Base-by-base conservation (phyloP, 1,140 invertebrate genomes). In the Drosophila parabipectinata region DNA sequence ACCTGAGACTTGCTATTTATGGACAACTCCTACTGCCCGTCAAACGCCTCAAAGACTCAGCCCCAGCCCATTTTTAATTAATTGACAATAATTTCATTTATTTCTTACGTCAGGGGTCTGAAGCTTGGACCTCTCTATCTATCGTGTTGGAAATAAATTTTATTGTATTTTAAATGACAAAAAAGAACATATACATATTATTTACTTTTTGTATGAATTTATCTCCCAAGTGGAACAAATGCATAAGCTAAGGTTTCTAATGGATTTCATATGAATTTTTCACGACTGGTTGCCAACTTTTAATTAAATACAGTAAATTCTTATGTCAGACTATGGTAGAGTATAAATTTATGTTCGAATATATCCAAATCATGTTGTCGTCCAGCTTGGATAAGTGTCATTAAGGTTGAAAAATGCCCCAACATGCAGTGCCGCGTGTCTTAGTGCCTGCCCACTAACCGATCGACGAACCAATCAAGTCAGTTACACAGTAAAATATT, bases 61-160 rank as follows among this genome's bases (percentile, higher is more conserved):
- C 77, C 58, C 77, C 61, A 63, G 83, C 57, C 61, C 34, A 52
- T 79, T 79, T 88, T 68, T 88, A 89, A 88, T 89, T 88, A 77
- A 88, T 89, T 83, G 83, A 83, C 84, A 88, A 88, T 88, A 88
- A 88, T 88, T 88, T 88, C 67, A 77, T 79, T 74, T 88, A 79
- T 87, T 87, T 88, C 83, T 79, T 71, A 69, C 66, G 56, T 63
- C 68, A 37, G 54, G 21, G 41, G 14, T 57, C 57, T 57, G 67
- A 14, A 69, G 64, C 69, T 69, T 69, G 68, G 48, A 37, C 44
- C 52, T 28, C 55, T 44, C 28, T 18, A 32, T 15, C 32, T 45
- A 37, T 37, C 34, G 34, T 12, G 3, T 37, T 37, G 12, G 4
- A 37, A 12, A 12, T 37, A 37, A n/a, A 37, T n/a, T 37, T n/a